Evolutionary conservation across 2,113 vertebrate species (phyloP).

Genomic region (Corythornis cristatus): DNA sequence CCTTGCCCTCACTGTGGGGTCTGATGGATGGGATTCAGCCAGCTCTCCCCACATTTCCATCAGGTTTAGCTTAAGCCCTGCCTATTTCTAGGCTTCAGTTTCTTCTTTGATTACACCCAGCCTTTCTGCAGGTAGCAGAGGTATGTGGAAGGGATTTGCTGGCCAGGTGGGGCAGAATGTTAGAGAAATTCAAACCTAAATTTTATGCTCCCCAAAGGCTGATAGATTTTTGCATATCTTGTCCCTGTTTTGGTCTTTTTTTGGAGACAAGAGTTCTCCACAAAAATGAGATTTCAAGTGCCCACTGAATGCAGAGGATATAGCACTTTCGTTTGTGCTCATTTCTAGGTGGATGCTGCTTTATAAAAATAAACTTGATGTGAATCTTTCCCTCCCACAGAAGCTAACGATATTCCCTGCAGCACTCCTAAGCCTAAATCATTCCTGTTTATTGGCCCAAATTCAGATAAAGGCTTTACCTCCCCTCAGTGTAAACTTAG

Average conservation of each 20-base stretch:
- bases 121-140: background rate
- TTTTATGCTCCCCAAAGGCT: background rate
- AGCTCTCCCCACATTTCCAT: background rate
- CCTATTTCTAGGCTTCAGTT: background rate
- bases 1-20: accelerated
- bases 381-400: constrained; percentile 40
- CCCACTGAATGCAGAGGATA: background rate
- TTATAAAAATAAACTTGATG: constrained; percentile 46
- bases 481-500: background rate
- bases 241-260: background rate
- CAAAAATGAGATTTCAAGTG: background rate
- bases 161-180: background rate
- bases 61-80: background rate
- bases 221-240: background rate
- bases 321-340: background rate
- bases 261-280: background rate
- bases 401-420: constrained; percentile 7
- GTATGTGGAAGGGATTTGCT: background rate
- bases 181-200: background rate
- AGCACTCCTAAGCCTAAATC: background rate
- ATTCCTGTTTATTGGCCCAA: constrained; percentile 2
- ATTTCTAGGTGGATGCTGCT: constrained; percentile 36
- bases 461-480: background rate
- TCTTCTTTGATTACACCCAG: background rate
- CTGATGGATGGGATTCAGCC: background rate